Base-by-base conservation (phyloP, 2,888 invertebrate species). In the Orthonevra nobilis region DNA sequence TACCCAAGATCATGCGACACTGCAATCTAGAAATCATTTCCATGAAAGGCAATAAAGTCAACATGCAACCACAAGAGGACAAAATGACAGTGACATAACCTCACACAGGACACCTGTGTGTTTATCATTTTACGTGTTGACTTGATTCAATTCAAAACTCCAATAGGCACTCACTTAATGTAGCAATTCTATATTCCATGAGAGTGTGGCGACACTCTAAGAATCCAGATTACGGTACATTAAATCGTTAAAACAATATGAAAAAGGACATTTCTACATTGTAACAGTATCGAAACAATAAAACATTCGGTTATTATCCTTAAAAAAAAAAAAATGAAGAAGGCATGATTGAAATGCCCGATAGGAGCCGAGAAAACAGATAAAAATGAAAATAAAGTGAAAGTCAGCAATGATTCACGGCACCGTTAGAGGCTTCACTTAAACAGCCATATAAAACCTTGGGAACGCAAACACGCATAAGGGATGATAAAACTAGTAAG, bases 41-140 rank as follows among this genome's bases (percentile, higher is more conserved):
- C 20, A 54, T 46, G 66, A 66, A 66, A 30, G 66, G 9, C 44
- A 66, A 66, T 66, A 30, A 66, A 66, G 56, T 56, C 54, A 44
- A 54, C 52, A 64, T 34, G 19, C 54, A 26, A 66, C 26, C 60
- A 34, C 17, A 48, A 14, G 28, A 61, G 28, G 61, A 61, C 34
- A n/a, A 14, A 36, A 12, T 32, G 6, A 12, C 10, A 10, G 9
- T 32, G 10, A n/a, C n/a, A n/a, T n/a, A n/a, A n/a, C n/a, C 9
- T 32, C 1, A 3, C 2, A 32, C 2, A 10, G 2, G n/a, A n/a
- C 3, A 10, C 1, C 0, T 2, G 1, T n/a, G n/a, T 4, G 12
- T 4, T 10, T 32, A 2, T 32, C 10, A 10, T 10, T 3, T 32
- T 32, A 32, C n/a, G 10, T 10, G 12, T 10, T 4, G 10, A 32